phyloP scores from a whole-genome alignment of 2,888 invertebrate genomes.

The Cheilosia impressa region DNA sequence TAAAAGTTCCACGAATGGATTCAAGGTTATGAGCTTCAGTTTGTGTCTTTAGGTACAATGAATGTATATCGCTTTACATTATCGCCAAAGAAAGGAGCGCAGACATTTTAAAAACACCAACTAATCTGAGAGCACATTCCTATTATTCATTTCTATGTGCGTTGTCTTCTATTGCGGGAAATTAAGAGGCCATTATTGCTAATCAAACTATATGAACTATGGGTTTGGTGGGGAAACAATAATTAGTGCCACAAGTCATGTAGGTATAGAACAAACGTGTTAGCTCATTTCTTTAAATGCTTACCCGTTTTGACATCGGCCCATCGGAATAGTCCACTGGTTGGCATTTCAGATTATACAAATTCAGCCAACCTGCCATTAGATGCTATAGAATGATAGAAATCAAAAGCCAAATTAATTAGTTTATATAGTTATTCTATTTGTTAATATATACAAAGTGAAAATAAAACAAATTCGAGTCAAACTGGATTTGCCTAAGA shows the following conservation, averaged over 20 bases:
- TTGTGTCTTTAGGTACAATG: background rate
- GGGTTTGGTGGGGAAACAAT: too few relatives aligned
- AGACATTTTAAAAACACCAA: too few relatives aligned
- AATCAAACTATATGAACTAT: too few relatives aligned
- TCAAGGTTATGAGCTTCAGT: constrained; percentile 22
- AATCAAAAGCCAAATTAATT: background rate
- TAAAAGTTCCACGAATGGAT: constrained; percentile 1
- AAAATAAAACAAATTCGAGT: background rate
- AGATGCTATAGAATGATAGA: constrained; percentile 88
- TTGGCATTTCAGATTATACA: constrained; percentile 96
- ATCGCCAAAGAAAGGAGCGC: background rate
- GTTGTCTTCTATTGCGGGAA: too few relatives aligned
- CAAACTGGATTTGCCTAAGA: background rate
- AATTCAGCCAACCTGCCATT: constrained; percentile 95
- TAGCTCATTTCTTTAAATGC: constrained; percentile 77
- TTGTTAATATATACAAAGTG: background rate
- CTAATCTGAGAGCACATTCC: too few relatives aligned
- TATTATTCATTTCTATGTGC: too few relatives aligned
- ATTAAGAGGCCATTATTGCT: too few relatives aligned
- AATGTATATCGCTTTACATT: background rate
- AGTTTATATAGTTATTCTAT: background rate
- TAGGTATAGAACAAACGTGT: too few relatives aligned
- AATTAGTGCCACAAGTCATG: too few relatives aligned
- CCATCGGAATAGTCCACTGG: constrained; percentile 96
- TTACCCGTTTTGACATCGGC: constrained; percentile 92